phyloP scores from a whole-genome alignment of 2,888 invertebrate genomes.

The Agriopis leucophaearia region DNA sequence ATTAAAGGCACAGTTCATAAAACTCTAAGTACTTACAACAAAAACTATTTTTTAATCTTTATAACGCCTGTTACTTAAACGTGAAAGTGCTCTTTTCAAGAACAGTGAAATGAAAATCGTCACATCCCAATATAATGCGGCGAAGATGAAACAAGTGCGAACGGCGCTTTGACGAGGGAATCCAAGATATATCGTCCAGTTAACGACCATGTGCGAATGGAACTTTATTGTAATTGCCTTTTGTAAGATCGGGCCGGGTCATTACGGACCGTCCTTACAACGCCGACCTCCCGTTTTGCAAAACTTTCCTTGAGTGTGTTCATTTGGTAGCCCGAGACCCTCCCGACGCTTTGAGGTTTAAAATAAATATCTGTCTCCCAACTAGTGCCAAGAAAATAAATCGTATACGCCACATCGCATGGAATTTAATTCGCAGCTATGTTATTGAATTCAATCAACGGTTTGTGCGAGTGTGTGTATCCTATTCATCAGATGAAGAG shows the following conservation, averaged over 20 bases:
- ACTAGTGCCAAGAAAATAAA: conserved; percentile 46
- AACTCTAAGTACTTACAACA: too few species aligned
- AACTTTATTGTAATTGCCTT: conserved; percentile 87
- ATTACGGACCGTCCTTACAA: conserved; percentile 79
- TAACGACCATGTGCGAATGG: conserved; percentile 86
- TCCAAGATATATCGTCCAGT: conserved; percentile 83
- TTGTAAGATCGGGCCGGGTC: conserved; percentile 85
- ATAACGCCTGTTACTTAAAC: not conserved
- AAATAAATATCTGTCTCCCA: conserved; percentile 48
- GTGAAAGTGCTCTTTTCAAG: conserved; percentile 32
- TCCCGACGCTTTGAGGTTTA: conserved; percentile 54
- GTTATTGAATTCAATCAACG: conserved; percentile 65
- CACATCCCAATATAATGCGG: conserved; percentile 30
- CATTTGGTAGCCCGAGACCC: conserved; percentile 56
- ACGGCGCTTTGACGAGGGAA: conserved; percentile 69
- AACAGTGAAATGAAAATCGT: conserved; percentile 30
- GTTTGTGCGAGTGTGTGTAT: conserved; percentile 69
- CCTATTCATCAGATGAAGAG: conserved; percentile 83
- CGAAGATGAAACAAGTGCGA: conserved; percentile 72
- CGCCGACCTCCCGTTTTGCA: conserved; percentile 74
- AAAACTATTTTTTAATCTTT: too few species aligned
- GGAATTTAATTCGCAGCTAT: conserved; percentile 54
- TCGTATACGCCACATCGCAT: conserved; percentile 27
- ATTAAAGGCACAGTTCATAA: too few species aligned
- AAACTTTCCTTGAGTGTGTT: conserved; percentile 71